Evolutionary conservation across 2,888 invertebrate species (phyloP).

Genomic region (Ectobius pallidus): DNA sequence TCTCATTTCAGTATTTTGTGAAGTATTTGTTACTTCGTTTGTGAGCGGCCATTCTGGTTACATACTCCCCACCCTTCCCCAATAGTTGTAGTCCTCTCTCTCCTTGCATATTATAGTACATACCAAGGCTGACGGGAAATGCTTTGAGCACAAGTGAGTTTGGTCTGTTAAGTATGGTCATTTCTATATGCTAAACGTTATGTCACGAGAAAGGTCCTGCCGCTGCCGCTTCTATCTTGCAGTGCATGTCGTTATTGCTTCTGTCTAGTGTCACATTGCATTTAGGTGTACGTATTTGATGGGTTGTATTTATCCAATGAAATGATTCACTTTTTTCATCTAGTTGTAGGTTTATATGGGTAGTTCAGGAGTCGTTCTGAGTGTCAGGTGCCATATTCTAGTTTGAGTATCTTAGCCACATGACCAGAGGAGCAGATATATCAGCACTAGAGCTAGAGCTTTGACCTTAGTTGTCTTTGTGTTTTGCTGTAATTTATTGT

Average conservation of each 20-base stretch:
- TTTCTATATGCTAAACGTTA: slow-evolving; percentile 44
- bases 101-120: slow-evolving; percentile 43
- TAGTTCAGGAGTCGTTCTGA: slow-evolving; percentile 45
- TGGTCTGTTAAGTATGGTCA: slow-evolving; percentile 44
- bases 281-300: slow-evolving; percentile 47
- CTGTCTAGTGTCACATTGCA: slow-evolving; percentile 47
- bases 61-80: slow-evolving; percentile 41
- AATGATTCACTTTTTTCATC: slow-evolving; percentile 46
- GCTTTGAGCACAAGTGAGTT: slow-evolving; percentile 47
- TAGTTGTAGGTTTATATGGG: slow-evolving; percentile 47
- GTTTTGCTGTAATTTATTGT: slow-evolving; percentile 46
- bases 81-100: slow-evolving; percentile 43
- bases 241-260: slow-evolving; percentile 46
- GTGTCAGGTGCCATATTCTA: slow-evolving; percentile 46
- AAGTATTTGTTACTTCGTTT: slow-evolving; percentile 45
- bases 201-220: slow-evolving; percentile 34
- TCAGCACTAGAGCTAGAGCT: slow-evolving; percentile 43
- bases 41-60: slow-evolving; percentile 47
- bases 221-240: slow-evolving; percentile 43
- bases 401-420: slow-evolving; percentile 44
- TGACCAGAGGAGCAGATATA: slow-evolving; percentile 38
- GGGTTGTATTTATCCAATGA: slow-evolving; percentile 47
- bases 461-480: slow-evolving; percentile 46
- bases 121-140: slow-evolving; percentile 46
- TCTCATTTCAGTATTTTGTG: slow-evolving; percentile 44